Base-by-base conservation (phyloP, 2,888 invertebrate species). In the Conus canariensis region DNA sequence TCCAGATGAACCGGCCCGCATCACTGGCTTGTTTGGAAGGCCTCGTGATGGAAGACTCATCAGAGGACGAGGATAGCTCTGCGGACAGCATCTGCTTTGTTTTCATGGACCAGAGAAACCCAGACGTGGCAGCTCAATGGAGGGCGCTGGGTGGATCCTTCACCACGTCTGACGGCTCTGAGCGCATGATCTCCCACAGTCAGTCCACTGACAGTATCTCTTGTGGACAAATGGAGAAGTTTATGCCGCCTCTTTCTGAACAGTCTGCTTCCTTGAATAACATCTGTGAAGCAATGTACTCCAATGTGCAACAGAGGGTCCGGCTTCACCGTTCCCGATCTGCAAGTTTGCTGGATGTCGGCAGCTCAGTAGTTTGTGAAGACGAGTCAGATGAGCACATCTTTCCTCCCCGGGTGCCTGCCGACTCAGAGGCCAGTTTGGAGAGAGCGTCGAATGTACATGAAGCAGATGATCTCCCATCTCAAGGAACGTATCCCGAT, bases 51-150 rank as follows among this genome's bases (percentile, higher is more conserved):
- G 67, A 70, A 9, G 80, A 80, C n/a, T 30, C 30, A 59, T 64
- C 58, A 30, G n/a, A 85, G 2, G 80, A 86, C 22, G 22, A 14
- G 16, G 74, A 85, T 25, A 67, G 70, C 22, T 91, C 91, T 1
- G 92, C 93, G 91, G 95, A 95, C 90, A 94, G 94, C 90, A 94
- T 95, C 74, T 45, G 94, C 60, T 94, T 94, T 92, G 93, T 95
- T 10, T 94, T 94, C 92, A 92, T 94, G 91, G 93, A 92, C 74
- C 91, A 85, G 59, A 25, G 70, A 5, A 83, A 16, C 19, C 10
- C 22, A 8, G 70, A 56, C 16, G 56, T 9, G 16, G 80, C 30
- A 30, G 89, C 87, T 8, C 56, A 82, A 9, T 59, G 74, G 0
- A 25, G 30, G 59, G 86, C 85, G 9, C 22, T 45, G 74, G 88